A percentile compares a stretch with the other conserved stretches of the same genome.
Conservation (phyloP, 1,140 invertebrate species). For the Lepidurus apus region DNA sequence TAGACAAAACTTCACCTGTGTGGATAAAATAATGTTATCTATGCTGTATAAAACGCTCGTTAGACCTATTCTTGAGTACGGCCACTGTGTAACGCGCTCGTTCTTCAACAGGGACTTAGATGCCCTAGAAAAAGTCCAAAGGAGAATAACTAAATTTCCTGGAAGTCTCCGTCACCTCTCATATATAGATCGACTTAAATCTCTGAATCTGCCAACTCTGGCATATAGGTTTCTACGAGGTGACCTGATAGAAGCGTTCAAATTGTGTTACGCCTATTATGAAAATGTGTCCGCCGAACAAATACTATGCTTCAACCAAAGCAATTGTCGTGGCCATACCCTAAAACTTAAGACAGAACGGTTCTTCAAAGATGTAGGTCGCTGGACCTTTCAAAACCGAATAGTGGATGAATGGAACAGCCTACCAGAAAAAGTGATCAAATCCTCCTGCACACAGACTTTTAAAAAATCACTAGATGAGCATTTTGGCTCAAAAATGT, state of each 20-base stretch:
- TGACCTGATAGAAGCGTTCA: neutral
- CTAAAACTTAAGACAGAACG: neutral
- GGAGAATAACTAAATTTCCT: neutral
- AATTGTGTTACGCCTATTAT: neutral
- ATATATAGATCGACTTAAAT: neutral
- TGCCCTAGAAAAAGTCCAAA: neutral
- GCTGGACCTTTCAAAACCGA: conserved; percentile 16
- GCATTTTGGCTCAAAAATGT: neutral
- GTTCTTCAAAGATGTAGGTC: neutral
- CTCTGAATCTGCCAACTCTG: neutral
- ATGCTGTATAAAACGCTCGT: conserved; percentile 26
- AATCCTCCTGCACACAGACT: neutral
- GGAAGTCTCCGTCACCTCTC: neutral
- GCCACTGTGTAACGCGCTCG: conserved; percentile 23
- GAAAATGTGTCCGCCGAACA: neutral
- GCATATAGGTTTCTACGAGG: neutral
- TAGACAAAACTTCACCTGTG: conserved; percentile 19
- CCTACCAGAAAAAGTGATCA: neutral
- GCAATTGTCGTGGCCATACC: neutral
- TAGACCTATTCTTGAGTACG: conserved; percentile 24
- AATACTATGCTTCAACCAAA: neutral
- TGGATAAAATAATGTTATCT: neutral
- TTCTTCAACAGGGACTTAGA: conserved; percentile 15
- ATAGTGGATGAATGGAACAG: neutral
- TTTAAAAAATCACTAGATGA: neutral